phyloP scores from a whole-genome alignment of 2,888 invertebrate species.

The Spilosoma lubricipeda region DNA sequence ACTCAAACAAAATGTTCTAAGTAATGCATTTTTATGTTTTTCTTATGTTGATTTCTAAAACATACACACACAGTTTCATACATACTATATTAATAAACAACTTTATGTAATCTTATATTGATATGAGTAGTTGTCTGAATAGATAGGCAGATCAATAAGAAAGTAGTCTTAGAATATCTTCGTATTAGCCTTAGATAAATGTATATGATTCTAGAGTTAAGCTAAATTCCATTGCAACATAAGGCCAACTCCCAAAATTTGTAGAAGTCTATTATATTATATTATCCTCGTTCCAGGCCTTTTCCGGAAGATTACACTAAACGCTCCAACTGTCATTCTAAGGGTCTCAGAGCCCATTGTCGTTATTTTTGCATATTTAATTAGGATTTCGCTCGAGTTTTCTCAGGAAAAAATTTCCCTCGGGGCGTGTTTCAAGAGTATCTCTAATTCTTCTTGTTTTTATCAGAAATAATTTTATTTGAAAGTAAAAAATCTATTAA shows the following conservation, averaged over 20 bases:
- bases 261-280: slow-evolving; percentile 29
- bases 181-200: not conserved
- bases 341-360: slow-evolving; percentile 43
- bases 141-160: not conserved
- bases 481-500: not conserved
- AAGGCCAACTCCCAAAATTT: slow-evolving; percentile 42
- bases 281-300: slow-evolving; percentile 22
- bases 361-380: slow-evolving; percentile 57
- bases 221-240: slow-evolving; percentile 19
- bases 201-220: not conserved
- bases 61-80: no score
- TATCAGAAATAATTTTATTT: not conserved
- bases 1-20: no score
- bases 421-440: not conserved
- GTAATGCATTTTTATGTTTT: no score
- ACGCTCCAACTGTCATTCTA: slow-evolving; percentile 52
- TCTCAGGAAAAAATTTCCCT: slow-evolving; percentile 11
- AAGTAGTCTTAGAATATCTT: not conserved
- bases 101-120: no score
- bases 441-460: slow-evolving; percentile 12
- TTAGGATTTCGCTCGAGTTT: slow-evolving; percentile 19
- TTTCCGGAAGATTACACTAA: slow-evolving; percentile 51
- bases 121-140: not conserved
- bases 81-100: no score
- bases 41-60: no score